phyloP scores from a whole-genome alignment of 2,888 invertebrate species.

The Euproctis similis region DNA sequence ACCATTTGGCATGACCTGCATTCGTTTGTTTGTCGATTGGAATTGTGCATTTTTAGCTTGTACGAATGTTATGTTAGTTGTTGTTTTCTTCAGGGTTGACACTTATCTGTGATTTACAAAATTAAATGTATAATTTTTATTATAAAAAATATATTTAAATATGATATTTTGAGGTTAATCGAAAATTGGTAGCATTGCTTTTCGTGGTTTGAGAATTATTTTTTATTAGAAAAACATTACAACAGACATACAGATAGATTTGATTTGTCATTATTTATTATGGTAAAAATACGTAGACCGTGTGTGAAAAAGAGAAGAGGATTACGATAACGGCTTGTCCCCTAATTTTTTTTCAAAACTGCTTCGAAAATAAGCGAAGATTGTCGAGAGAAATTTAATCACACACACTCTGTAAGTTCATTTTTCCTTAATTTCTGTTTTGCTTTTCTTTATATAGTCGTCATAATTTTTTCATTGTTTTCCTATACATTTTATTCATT shows the following conservation, averaged over 20 bases:
- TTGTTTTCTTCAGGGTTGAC: constrained; percentile 18
- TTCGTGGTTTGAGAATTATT: no score
- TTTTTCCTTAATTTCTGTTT: constrained; percentile 11
- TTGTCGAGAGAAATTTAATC: constrained; percentile 5
- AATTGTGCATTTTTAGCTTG: constrained; percentile 4
- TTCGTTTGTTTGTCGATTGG: constrained; percentile 1
- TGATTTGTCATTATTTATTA: no score
- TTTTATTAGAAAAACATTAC: no score
- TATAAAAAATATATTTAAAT: no score
- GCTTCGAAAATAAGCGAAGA: constrained; percentile 6
- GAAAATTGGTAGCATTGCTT: no score
- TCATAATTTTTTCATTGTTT: not conserved
- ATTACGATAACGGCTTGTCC: constrained; percentile 1
- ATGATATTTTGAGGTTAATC: no score
- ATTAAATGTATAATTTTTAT: no score
- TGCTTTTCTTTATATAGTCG: constrained; percentile 1
- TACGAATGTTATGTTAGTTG: no score
- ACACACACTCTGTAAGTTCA: no score
- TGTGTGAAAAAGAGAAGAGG: constrained; percentile 1
- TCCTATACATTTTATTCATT: no score
- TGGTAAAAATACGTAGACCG: no score
- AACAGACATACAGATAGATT: no score
- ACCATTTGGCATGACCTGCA: constrained; percentile 3
- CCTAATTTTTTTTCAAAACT: constrained; percentile 3
- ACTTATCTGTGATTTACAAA: constrained; percentile 22